Evolutionary conservation across 2,113 vertebrate genomes (phyloP), one percentile per base, ranked within the genome.

Genomic region (Clarias gariepinus): DNA sequence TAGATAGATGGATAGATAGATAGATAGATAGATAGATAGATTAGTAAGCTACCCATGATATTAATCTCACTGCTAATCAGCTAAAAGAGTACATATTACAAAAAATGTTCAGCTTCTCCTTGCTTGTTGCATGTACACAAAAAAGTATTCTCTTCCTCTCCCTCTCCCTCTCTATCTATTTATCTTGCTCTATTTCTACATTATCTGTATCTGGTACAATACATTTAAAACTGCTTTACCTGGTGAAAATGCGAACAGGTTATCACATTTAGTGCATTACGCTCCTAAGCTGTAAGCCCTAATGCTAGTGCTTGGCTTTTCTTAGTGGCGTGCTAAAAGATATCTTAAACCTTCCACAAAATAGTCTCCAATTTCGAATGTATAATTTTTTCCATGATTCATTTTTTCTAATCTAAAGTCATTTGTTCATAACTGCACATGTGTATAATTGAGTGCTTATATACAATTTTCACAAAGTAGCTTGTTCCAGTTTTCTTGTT

Each of bases 401-500:
- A 68, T 60, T 82, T 69, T 76, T 78, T 82, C 52, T 30, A 21
- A 63, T 81, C 53, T 41, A 15, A 66, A 18, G 73, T 83, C 10
- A 69, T 82, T 85, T 66, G 63, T 85, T 68, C 25, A 16, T 55
- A 83, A 79, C 63, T 47, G 63, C 85, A 63, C 41, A 61, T 28
- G 66, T 60, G 57, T 82, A 82, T 19, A 76, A 84, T 84, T 81
- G 52, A 89, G 64, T 53, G 63, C 55, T 78, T 84, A 23, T 73
- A 81, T 81, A 61, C 36, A 61, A 41, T 6, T 69, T 79, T 83
- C 73, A 73, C 47, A 83, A 87, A 74, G 66, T 12, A n/a, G 21
- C 53, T 58, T 58, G 81, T n/a, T 88, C 71, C 57, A 76, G 47
- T 88, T 86, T 86, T 77, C 76, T 86, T 85, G 86, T 90, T 74